Evolutionary conservation across 2,888 invertebrate species (phyloP).

Genomic region (Aethes cnicana): DNA sequence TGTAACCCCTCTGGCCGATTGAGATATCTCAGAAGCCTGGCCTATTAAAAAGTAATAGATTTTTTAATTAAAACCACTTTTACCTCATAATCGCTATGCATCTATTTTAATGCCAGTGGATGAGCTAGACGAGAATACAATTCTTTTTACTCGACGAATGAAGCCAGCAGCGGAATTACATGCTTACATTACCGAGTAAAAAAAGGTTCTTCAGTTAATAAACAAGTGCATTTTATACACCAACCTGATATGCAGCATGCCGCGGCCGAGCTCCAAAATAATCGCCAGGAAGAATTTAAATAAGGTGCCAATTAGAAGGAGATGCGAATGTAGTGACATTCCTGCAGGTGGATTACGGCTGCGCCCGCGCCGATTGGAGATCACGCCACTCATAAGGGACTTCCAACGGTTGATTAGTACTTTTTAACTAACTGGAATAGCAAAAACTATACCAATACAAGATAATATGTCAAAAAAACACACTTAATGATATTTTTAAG

Average conservation of each 20-base stretch:
- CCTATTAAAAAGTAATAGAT: conserved; percentile 36
- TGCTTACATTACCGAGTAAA: conserved; percentile 64
- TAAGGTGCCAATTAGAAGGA: conserved; percentile 75
- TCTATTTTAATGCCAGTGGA: conserved; percentile 51
- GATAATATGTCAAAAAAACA: no score
- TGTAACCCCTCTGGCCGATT: conserved; percentile 13
- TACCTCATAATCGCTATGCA: conserved; percentile 51
- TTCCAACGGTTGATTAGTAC: no score
- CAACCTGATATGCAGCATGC: conserved; percentile 62
- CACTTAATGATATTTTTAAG: no score
- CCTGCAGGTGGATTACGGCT: conserved; percentile 37
- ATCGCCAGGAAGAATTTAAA: conserved; percentile 69
- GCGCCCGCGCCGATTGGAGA: neutral
- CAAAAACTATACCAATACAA: no score
- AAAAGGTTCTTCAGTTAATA: conserved; percentile 70
- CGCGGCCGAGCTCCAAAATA: conserved; percentile 62
- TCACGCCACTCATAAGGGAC: no score
- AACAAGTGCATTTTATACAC: conserved; percentile 69
- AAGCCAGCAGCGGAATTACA: conserved; percentile 62
- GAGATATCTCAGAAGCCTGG: conserved; percentile 10
- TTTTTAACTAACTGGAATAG: no score
- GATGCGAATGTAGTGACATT: conserved; percentile 51
- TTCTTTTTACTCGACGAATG: conserved; percentile 48
- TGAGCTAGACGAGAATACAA: conserved; percentile 49
- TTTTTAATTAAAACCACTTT: conserved; percentile 48